Evolutionary conservation across 2,888 invertebrate genomes (phyloP).

Genomic region (Dynastes grantii): DNA sequence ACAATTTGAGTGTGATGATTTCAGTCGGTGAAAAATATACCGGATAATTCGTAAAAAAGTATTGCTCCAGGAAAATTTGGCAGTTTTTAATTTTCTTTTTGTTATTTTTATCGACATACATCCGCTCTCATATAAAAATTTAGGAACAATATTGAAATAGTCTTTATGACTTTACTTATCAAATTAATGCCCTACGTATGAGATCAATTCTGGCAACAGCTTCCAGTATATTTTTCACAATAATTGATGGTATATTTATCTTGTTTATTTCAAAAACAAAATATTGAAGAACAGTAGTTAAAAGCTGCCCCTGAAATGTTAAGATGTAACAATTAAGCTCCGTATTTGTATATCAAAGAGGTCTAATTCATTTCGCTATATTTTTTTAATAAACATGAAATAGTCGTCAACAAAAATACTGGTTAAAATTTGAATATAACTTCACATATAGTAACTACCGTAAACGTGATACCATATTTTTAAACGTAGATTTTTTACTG

Average conservation of each 20-base stretch:
- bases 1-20: slow-evolving; percentile 60
- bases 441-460: background rate
- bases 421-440: background rate
- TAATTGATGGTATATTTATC: slow-evolving; percentile 36
- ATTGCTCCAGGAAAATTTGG: slow-evolving; percentile 48
- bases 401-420: no score
- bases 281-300: slow-evolving; percentile 37
- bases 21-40: slow-evolving; percentile 44
- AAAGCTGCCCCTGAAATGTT: slow-evolving; percentile 37
- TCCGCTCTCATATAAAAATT: slow-evolving; percentile 39
- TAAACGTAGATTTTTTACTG: no score
- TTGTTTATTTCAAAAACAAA: slow-evolving; percentile 31
- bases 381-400: background rate
- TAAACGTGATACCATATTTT: no score
- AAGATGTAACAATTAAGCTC: slow-evolving; percentile 22
- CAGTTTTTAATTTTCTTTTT: slow-evolving; percentile 40
- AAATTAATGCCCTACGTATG: slow-evolving; percentile 52
- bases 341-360: slow-evolving; percentile 37
- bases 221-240: slow-evolving; percentile 48
- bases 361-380: background rate
- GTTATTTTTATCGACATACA: slow-evolving; percentile 25
- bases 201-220: slow-evolving; percentile 48
- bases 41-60: slow-evolving; percentile 40
- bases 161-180: slow-evolving; percentile 44
- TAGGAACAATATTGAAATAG: slow-evolving; percentile 51